phyloP scores from a whole-genome alignment of 1,140 invertebrate species.

The Delia radicum region DNA sequence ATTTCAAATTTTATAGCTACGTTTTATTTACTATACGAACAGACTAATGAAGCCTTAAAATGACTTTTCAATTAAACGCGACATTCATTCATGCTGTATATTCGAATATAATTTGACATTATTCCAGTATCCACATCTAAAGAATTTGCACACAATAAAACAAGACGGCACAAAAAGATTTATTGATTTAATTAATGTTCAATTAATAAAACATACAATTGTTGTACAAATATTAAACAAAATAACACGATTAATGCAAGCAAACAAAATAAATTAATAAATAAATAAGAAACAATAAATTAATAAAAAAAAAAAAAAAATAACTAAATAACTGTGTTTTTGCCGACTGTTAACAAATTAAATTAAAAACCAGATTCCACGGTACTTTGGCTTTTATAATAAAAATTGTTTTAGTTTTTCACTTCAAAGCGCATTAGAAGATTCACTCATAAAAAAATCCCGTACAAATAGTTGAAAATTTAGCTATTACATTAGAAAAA shows the following conservation, averaged over 20 bases:
- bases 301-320: neutral
- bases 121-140: too few relatives aligned
- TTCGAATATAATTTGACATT: too few relatives aligned
- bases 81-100: too few relatives aligned
- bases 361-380: constrained; percentile 1
- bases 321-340: neutral
- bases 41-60: too few relatives aligned
- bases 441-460: too few relatives aligned
- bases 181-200: constrained; percentile 18
- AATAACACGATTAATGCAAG: neutral
- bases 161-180: neutral
- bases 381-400: neutral
- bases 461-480: too few relatives aligned
- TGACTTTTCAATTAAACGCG: too few relatives aligned
- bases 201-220: constrained; percentile 19
- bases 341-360: neutral
- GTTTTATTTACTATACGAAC: too few relatives aligned
- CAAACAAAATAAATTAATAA: neutral
- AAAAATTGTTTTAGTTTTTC: neutral
- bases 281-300: neutral
- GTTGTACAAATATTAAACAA: neutral
- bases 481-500: too few relatives aligned
- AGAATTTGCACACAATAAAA: neutral
- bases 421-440: neutral
- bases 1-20: too few relatives aligned